Evolutionary conservation across 1,140 invertebrate genomes (phyloP), one percentile per base, ranked within the genome.

Genomic region (Pachyrhynchus sulphureomaculatus): DNA sequence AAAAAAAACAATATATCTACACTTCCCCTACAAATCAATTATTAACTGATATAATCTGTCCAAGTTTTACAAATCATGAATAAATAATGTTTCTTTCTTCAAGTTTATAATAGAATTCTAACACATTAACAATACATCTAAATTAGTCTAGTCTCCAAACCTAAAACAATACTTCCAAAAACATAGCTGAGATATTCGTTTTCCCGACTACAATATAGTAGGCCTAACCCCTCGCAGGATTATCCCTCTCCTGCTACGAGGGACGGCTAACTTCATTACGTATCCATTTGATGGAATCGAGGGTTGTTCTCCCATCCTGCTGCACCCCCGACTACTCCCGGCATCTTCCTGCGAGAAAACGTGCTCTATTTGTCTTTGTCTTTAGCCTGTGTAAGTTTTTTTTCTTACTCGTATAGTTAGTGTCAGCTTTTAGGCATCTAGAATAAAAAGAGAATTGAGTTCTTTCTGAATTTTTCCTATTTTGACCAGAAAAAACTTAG

Each of bases 231-330:
- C 45, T 44, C 33, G 24, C 15, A 24, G 36, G 44, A 45, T 45
- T 32, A 45, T 45, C 41, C 37, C 34, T 23, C 21, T 17, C 17
- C 13, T 29, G 44, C 44, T 48, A 20, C 45, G 33, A 58, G 70
- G 70, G 71, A 54, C 67, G 70, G 67, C 68, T 80, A 80, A 80
- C 77, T 78, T 68, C 74, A 77, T 80, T 80, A 80, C 72, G 77
- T 71, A 79, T 80, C 78, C 78, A 79, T 80, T 79, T 80, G 78
- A 80, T 78, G 78, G 78, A 74, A 77, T 78, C 71, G 69, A 72
- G 69, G 71, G 70, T 58, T 37, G 55, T 39, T 58, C 55, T 44
- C 18, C 29, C 44, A n/a, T n/a, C n/a, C n/a, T n/a, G n/a, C n/a
- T n/a, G n/a, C 55, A 48, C 39, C 45, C 55, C 55, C 42, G 12